These are phyloP conservation scores for Ostrea denselamellosa DNA, from an alignment of 1,140 invertebrate genomes.

Conservation along the genomic window DNA sequence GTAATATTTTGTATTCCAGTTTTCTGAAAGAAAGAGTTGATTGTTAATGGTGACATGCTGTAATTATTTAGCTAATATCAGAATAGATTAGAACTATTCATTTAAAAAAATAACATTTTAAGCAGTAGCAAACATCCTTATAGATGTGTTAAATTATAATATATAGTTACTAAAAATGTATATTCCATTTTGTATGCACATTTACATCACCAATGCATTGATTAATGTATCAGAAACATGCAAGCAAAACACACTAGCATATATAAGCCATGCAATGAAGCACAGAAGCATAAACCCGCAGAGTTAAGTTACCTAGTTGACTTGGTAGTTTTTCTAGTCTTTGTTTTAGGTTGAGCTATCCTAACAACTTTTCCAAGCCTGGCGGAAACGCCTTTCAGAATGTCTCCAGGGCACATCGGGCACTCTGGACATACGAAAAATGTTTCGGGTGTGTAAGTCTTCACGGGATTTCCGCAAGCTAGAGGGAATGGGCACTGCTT, in stretches of 20 bases:
- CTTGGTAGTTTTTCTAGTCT: neutral
- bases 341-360: conserved; percentile 22
- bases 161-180: neutral
- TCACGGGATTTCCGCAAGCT: conserved; percentile 42
- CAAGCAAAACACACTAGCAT: neutral
- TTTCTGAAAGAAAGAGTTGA: conserved; percentile 20
- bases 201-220: neutral
- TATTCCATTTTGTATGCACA: neutral
- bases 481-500: conserved; percentile 47
- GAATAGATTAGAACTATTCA: neutral
- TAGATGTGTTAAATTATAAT: neutral
- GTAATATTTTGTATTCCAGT: conserved; percentile 5
- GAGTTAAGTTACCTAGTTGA: neutral
- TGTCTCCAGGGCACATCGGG: conserved; percentile 45
- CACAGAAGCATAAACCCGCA: neutral
- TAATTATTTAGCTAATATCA: neutral
- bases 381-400: conserved; percentile 45
- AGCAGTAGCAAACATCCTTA: neutral
- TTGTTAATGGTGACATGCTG: neutral
- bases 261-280: conserved; percentile 4
- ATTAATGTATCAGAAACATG: neutral
- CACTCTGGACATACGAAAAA: conserved; percentile 50
- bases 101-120: no score
- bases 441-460: conserved; percentile 46
- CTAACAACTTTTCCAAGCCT: conserved; percentile 35